A percentile compares a stretch with the other conserved stretches of the same genome.
Evolutionary conservation across 2,797 vertebrate species (phyloP).

Genomic region (Amblyraja radiata): DNA sequence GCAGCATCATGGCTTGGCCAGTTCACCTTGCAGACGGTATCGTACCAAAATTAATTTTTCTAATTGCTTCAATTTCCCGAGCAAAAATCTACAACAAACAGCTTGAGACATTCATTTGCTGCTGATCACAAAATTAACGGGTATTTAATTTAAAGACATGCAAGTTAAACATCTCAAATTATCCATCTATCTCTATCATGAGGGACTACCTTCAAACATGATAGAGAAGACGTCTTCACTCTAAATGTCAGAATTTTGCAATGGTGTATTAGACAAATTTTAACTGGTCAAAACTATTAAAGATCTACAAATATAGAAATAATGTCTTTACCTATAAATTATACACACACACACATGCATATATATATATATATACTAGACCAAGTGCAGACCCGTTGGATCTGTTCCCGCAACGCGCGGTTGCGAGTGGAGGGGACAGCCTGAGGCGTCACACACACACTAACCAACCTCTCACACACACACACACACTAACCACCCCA

Average conservation of each 20-base stretch:
- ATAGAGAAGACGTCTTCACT: not conserved
- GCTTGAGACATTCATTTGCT: not conserved
- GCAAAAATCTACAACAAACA: not conserved
- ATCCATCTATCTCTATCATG: too few species aligned
- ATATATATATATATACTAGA: too few species aligned
- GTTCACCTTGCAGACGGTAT: not conserved
- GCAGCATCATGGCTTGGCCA: not conserved
- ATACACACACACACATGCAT: too few species aligned
- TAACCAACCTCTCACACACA: too few species aligned
- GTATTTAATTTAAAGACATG: not conserved
- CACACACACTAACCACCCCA: too few species aligned
- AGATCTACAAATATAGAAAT: not conserved
- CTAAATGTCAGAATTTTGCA: not conserved
- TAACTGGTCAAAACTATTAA: not conserved
- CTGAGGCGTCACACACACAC: too few species aligned
- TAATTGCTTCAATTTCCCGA: not conserved
- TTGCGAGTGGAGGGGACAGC: too few species aligned
- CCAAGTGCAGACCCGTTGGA: too few species aligned
- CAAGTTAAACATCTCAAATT: not conserved
- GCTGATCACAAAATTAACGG: not conserved
- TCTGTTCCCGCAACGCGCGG: too few species aligned
- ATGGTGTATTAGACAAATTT: not conserved
- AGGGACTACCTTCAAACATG: not conserved
- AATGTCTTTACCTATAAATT: not conserved
- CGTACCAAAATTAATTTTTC: not conserved